Evolutionary conservation across 1,140 invertebrate species (phyloP), one percentile per base, ranked within the genome.

Genomic region (Aphaenogaster rudis): DNA sequence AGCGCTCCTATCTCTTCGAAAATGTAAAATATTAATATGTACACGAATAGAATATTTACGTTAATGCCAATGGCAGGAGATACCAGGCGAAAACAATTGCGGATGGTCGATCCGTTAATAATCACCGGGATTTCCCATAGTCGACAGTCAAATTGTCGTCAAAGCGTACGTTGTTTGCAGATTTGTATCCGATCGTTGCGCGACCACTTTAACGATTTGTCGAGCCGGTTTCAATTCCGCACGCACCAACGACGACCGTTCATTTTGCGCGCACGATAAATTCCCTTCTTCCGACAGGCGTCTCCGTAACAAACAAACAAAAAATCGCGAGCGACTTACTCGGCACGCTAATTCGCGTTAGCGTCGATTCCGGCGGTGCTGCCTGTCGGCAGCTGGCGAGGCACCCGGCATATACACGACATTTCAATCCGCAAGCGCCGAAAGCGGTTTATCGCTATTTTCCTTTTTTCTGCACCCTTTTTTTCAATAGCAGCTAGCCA

Each of bases 401-500:
- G 61, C 87, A 86, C 11, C 69, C n/a, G 88, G 82, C 76, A 80
- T 80, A 80, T 80, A 86, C 84, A 91, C 82, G 90, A 88, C 88
- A 90, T 86, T 88, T 88, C 91, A 92, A 92, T 91, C 90, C 87
- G 87, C 87, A 86, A 91, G 89, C 89, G 90, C 66, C 82, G 79
- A 91, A 91, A 91, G 89, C 90, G 89, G 90, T 91, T 91, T 91
- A 91, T 90, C 89, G 89, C 59, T 71, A 78, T 84, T 84, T 74
- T 74, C 80, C 28, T 82, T 48, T 82, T 48, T 78, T 79, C 69
- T 33, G 11, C 21, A 1, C 36, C 72, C 78, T 64, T 90, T 90
- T 89, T 82, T 66, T 57, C 81, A 59, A 42, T 54, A 76, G 82
- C 86, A 77, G 79, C 81, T 74, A 85, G 59, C 59, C 86, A 50